Conservation (phyloP, 2,797 vertebrate genomes). For the Artibeus lituratus region DNA sequence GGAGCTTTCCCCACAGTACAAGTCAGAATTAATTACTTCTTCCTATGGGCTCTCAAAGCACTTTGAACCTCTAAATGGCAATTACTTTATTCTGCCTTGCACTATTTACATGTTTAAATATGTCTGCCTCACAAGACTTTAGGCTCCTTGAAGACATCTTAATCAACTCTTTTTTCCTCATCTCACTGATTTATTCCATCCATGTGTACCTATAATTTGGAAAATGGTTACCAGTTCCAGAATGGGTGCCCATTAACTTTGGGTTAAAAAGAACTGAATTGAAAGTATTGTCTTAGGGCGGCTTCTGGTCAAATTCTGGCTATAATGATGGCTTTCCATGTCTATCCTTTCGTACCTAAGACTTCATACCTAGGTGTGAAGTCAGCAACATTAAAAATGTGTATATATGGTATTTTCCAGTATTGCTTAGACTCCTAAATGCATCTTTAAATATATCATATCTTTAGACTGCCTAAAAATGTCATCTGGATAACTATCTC, state of each 20-base stretch:
- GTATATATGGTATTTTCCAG: slow-evolving; percentile 51
- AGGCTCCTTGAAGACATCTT: slow-evolving; percentile 64
- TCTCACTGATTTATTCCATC: slow-evolving; percentile 41
- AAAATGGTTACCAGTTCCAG: slow-evolving; percentile 12
- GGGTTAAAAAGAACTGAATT: not conserved
- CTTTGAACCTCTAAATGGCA: slow-evolving; percentile 77
- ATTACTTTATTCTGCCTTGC: slow-evolving; percentile 73
- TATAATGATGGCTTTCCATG: not conserved
- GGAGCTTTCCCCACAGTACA: slow-evolving; percentile 61
- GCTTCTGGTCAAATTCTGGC: slow-evolving; percentile 6
- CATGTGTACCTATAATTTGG: slow-evolving; percentile 28
- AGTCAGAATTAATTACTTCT: slow-evolving; percentile 75
- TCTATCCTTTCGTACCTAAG: not conserved
- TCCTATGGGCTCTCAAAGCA: slow-evolving; percentile 74
- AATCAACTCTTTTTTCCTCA: slow-evolving; percentile 17
- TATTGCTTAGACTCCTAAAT: slow-evolving; percentile 39
- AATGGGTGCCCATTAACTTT: not conserved
- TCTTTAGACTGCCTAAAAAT: slow-evolving; percentile 60
- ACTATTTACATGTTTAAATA: slow-evolving; percentile 73
- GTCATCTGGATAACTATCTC: slow-evolving; percentile 66
- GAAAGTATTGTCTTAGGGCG: not conserved
- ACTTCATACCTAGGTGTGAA: not conserved
- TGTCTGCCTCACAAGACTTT: slow-evolving; percentile 59
- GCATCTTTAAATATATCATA: slow-evolving; percentile 61
- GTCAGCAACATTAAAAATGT: slow-evolving; percentile 44